Base-by-base conservation (phyloP, 2,113 vertebrate genomes). In the Eurypyga helias region DNA sequence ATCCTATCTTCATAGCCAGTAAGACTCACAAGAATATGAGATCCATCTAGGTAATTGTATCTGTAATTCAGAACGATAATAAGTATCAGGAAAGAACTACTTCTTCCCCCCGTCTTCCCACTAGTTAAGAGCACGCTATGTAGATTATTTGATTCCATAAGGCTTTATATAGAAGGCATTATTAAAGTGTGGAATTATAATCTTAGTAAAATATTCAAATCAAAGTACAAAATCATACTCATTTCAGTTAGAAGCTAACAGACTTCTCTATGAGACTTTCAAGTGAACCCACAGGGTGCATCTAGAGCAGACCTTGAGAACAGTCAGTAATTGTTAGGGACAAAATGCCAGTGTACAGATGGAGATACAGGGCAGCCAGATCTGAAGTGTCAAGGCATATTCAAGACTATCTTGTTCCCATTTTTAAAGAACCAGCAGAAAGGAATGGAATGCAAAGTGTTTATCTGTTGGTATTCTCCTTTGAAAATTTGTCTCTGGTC, bases 321-420 rank as follows among this genome's bases (percentile, higher is more conserved):
- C 72, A 93, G 52, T 14, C 69, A 69, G 65, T 72, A 91, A 89
- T 84, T 90, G 66, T 46, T 81, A 57, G 62, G 65, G 61, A 93
- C 36, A 70, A 95, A 83, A 84, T 82, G 76, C 65, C 90, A 93
- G 76, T 1, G 33, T 87, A 88, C 87, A 70, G 67, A 92, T 85
- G 86, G 82, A 89, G 61, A 90, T 64, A 94, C 0, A 87, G 34
- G 46, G 25, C 43, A 90, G 79, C 83, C 91, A 96, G 82, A 72
- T 94, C 77, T 79, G 36, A 89, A 96, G 82, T 54, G 72, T 73
- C 65, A 73, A 92, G 61, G 84, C 76, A 94, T 87, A 93, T 89
- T 90, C 72, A 87, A 73, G 36, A 93, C 84, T 87, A 91, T 96
- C 89, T 86, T 77, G 93, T 95, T 97, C 93, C 84, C 85, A 94